These are phyloP conservation scores for Acleris laterana DNA, from an alignment of 2,888 invertebrate genomes.

Conservation along the genomic window DNA sequence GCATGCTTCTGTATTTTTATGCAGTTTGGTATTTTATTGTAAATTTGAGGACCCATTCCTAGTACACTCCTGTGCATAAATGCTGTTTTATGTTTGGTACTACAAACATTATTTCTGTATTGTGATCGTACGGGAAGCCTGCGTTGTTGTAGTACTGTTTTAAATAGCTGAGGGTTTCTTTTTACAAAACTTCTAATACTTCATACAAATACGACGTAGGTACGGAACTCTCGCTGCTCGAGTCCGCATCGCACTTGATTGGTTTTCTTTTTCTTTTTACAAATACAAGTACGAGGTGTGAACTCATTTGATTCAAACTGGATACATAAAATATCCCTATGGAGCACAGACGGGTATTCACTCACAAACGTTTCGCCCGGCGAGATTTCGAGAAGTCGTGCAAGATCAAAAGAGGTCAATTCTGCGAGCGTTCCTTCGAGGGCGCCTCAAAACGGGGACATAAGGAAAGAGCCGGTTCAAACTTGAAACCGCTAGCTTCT, in stretches of 20 bases:
- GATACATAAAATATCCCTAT: constrained; percentile 23
- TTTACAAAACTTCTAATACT: too few species aligned
- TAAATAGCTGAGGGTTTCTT: too few species aligned
- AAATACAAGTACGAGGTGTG: constrained; percentile 11
- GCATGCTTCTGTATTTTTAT: too few species aligned
- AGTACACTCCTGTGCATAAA: too few species aligned
- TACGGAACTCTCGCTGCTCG: too few species aligned
- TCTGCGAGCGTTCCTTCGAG: constrained; percentile 20
- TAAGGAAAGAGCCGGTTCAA: constrained; percentile 8
- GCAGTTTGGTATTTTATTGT: too few species aligned
- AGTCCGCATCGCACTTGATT: background rate
- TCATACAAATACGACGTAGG: too few species aligned
- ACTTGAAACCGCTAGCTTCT: background rate
- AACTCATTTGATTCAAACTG: constrained; percentile 13
- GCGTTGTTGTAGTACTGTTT: too few species aligned
- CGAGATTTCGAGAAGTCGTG: constrained; percentile 38
- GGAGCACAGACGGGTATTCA: constrained; percentile 13
- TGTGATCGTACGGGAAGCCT: too few species aligned
- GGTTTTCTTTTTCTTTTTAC: constrained; percentile 7
- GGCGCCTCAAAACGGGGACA: constrained; percentile 15
- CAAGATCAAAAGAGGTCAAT: constrained; percentile 31
- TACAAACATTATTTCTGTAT: too few species aligned
- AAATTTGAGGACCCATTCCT: too few species aligned
- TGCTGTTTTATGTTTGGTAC: too few species aligned
- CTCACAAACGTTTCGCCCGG: constrained; percentile 27